Evolutionary conservation across 2,797 vertebrate species (phyloP), one percentile per base, ranked within the genome.

Genomic region (Sebastes steindachneri): DNA sequence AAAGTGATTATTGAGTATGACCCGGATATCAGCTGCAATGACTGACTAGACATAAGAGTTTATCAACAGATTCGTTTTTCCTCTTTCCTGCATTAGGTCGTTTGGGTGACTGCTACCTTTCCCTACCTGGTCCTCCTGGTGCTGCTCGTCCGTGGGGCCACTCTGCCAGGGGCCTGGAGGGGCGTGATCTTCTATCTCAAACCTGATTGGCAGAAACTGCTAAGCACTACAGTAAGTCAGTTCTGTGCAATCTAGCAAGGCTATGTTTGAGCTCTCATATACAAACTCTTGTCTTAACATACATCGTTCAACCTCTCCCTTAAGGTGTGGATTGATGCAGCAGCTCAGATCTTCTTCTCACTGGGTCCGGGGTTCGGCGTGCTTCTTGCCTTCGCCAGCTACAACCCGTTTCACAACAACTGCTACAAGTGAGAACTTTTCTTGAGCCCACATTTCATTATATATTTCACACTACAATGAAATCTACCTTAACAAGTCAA

Each of bases 341-440:
- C 99, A 3, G 97, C 98, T 75, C 99, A 99, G 95, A 99, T 99
- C 88, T 99, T 99, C 92, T 99, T 99, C 94, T 99, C 99, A 8
- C 95, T 99, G 11, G 99, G 99, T 25, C 98, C 98, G 1, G 99
- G 99, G 6, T 99, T 99, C 45, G 98, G 99, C 1, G 98, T 99
- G 19, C 96, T 99, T 0, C 92, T 99, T 37, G 99, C 99, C 75
- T 99, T 97, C 21, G 97, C 99, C 65, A 99, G 98, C 94, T 99
- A 99, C 95, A 99, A 99, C 93, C 99, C 98, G 8, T 99, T 99
- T 94, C 97, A 98, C 93, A 99, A 99, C 96, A 99, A 99, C 95
- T 99, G 98, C 90, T 99, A 99, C 91, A 98, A 98, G 99, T 99
- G 91, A 97, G 96, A 55, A 9, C 26, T 7, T n/a, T 26, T 59